phyloP scores from a whole-genome alignment of 2,113 vertebrate species.

The Zeus faber region DNA sequence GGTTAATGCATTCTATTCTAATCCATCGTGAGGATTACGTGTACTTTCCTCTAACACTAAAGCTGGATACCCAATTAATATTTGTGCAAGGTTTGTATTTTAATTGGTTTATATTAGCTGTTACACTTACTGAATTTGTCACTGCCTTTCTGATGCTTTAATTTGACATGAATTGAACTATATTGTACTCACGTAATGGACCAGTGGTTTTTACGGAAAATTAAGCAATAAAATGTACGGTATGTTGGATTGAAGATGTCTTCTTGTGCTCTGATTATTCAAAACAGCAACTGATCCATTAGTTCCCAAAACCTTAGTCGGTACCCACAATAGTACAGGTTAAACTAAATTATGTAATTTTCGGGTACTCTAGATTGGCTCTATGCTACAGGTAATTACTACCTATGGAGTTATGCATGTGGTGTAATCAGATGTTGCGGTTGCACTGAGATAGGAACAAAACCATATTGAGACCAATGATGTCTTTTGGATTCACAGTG shows the following conservation, averaged over 20 bases:
- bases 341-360: too few relatives aligned
- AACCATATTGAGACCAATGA: too few relatives aligned
- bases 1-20: slow-evolving; percentile 9
- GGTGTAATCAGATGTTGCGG: too few relatives aligned
- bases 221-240: slow-evolving; percentile 43
- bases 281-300: background rate
- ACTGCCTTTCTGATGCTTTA: slow-evolving; percentile 26
- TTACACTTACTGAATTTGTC: slow-evolving; percentile 37
- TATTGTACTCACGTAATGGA: slow-evolving; percentile 34
- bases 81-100: slow-evolving; percentile 30
- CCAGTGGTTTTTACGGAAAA: slow-evolving; percentile 59
- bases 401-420: too few relatives aligned
- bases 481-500: too few relatives aligned
- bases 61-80: slow-evolving; percentile 15
- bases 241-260: slow-evolving; percentile 11
- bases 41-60: slow-evolving; percentile 19
- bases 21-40: background rate
- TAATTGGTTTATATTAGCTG: slow-evolving; percentile 30
- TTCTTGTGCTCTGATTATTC: slow-evolving; percentile 7
- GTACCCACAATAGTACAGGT: background rate
- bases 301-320: background rate
- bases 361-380: too few relatives aligned
- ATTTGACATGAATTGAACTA: slow-evolving; percentile 29
- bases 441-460: too few relatives aligned
- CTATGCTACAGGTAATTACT: too few relatives aligned